Conservation (phyloP, 2,797 vertebrate species). For the Ctenochaetus hawaiiensis region DNA sequence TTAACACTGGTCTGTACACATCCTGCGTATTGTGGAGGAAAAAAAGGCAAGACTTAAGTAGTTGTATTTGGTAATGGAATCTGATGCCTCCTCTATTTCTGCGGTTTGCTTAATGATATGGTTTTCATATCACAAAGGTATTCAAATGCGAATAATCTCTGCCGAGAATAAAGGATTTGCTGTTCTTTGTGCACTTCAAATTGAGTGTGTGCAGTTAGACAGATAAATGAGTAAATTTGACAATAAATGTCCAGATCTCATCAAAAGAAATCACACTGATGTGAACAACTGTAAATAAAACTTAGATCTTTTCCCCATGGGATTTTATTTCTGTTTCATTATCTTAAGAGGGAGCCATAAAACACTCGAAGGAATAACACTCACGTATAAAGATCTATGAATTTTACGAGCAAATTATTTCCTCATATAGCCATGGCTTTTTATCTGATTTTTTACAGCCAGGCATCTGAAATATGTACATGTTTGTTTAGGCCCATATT, state of each 20-base stretch:
- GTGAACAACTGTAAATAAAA: conserved; percentile 54
- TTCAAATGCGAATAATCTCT: conserved; percentile 56
- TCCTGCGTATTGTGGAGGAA: conserved; percentile 52
- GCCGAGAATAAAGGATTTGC: conserved; percentile 61
- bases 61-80: conserved; percentile 68
- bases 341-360: conserved; percentile 59
- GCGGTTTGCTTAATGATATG: conserved; percentile 72
- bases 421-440: conserved; percentile 50
- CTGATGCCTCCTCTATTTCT: conserved; percentile 61
- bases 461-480: conserved; percentile 66
- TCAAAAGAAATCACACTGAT: conserved; percentile 58
- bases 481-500: conserved; percentile 72
- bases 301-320: conserved; percentile 32
- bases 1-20: conserved; percentile 78
- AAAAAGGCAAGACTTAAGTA: conserved; percentile 53
- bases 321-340: conserved; percentile 62
- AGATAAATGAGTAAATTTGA: conserved; percentile 60
- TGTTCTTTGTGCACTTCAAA: conserved; percentile 61
- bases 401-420: conserved; percentile 77
- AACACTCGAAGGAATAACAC: conserved; percentile 58
- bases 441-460: conserved; percentile 62
- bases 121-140: conserved; percentile 69
- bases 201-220: conserved; percentile 58
- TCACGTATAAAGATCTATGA: conserved; percentile 59
- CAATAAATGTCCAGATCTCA: conserved; percentile 65